Evolutionary conservation across 2,888 invertebrate genomes (phyloP).

Genomic region (Patella ulyssiponensis): DNA sequence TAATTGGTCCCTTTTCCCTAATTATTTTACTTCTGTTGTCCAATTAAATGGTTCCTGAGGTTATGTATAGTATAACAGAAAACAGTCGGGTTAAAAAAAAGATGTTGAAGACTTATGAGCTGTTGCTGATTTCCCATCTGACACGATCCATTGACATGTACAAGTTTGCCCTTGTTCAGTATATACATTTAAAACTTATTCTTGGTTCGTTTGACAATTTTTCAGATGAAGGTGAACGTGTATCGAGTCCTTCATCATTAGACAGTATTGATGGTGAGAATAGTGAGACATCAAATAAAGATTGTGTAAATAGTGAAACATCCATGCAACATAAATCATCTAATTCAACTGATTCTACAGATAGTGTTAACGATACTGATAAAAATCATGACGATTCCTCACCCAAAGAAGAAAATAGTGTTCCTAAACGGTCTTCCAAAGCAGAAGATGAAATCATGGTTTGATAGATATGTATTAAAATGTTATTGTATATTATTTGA

Average conservation of each 20-base stretch:
- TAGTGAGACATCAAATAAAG: not conserved
- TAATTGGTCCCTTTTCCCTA: no score
- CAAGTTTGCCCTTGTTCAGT: no score
- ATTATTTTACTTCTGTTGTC: no score
- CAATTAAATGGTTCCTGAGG: no score
- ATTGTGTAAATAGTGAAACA: not conserved
- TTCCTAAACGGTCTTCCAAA: constrained; percentile 5
- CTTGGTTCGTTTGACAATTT: not conserved
- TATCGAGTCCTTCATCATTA: not conserved
- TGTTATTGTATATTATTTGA: no score
- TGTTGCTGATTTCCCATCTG: no score
- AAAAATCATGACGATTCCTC: not conserved
- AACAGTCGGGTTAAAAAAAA: no score
- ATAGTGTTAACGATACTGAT: constrained; percentile 13
- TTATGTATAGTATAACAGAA: no score
- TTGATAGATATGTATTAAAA: not conserved
- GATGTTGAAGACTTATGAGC: no score
- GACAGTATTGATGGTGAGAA: not conserved
- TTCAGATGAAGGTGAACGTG: not conserved
- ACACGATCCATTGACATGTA: no score
- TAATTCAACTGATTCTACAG: constrained; percentile 1
- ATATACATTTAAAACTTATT: no score
- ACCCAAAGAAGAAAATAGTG: not conserved
- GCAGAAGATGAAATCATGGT: constrained; percentile 26
- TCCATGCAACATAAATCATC: not conserved